Base-by-base conservation (phyloP, 2,888 invertebrate genomes). In the Charanyca ferruginea region DNA sequence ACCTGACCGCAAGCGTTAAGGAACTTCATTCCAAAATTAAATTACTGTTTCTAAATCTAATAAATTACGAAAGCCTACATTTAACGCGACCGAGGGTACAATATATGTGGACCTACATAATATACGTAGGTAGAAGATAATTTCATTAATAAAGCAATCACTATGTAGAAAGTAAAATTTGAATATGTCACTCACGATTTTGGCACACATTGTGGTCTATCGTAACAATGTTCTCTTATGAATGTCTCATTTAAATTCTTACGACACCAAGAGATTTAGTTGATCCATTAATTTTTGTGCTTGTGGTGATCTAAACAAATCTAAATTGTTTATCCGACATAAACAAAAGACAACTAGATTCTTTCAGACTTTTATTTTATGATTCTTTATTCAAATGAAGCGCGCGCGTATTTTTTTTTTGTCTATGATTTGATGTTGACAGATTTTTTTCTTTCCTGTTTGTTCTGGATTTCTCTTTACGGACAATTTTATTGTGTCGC, bases 111-210 rank as follows among this genome's bases (percentile, higher is more conserved):
- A n/a, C n/a, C n/a, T n/a, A n/a, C n/a, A n/a, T n/a, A 35, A 51
- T 32, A n/a, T n/a, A 18, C 3, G 8, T 58, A 20, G 5, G 47
- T 9, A 41, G 11, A 42, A 20, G 2, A 35, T 57, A 25, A 61
- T 63, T 53, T 68, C 32, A 61, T 45, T 61, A 51, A 69, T 65
- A 45, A 65, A 79, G 45, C 48, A 54, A 68, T 73, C 63, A 60
- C 38, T 66, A 53, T 38, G 54, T 81, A 77, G 82, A 80, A 80
- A 80, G 80, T 79, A 63, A 66, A 75, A 81, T 71, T 72, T 79
- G 59, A 79, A 68, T 79, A 73, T 79, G 80, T 73, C 80, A 67
- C 73, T 79, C 82, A 80, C 77, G 77, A 77, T 63, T 80, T 77
- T 64, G 77, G 55, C 57, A 65, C 66, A 60, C 68, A 69, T 69